Base-by-base conservation (phyloP, 2,888 invertebrate species). In the Quadroppia sp. region DNA sequence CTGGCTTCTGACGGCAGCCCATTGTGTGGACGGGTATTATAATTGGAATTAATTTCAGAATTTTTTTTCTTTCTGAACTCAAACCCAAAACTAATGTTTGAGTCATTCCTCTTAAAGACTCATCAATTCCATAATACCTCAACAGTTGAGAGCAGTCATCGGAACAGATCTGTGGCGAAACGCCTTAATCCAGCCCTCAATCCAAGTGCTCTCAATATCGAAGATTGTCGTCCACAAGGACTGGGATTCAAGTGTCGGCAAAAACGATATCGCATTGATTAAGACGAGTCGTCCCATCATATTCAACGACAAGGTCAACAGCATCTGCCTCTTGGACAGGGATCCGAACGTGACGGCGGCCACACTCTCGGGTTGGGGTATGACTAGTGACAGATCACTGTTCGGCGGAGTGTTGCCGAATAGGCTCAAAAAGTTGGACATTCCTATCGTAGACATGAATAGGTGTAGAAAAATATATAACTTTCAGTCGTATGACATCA, bases 251-350 rank as follows among this genome's bases (percentile, higher is more conserved):
- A 40, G 56, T 20, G 13, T 11, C 0, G 74, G 56, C 13, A 48
- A 70, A 28, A 74, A 74, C 30, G 74, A 74, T 23, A 74, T 74
- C 53, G 74, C 74, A 45, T 28, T 74, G 74, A 30, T 74, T 23
- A 30, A 70, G 3, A 50, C 53, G 11, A 59, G 71, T 53, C 70
- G 71, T 56, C 64, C 74, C 17, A 74, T 74, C 17, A 36, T 64
- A 17, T 74, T 74, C 56, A 74, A 71, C 23, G 71, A 74, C 2
- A 50, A 36, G 20, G 74, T 53, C 6, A 70, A 53, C 28, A 70
- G 71, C 13, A 74, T 74, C 30, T 74, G 74, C 48, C 30, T 74
- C 4, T 36, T 71, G 1, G 56, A 74, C 2, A 20, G 23, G 7
- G 71, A 61, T 25, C 15, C 56, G 1, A 40, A 53, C 32, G 17